Evolutionary conservation across 2,113 vertebrate genomes (phyloP).

Genomic region (Jaculus jaculus): DNA sequence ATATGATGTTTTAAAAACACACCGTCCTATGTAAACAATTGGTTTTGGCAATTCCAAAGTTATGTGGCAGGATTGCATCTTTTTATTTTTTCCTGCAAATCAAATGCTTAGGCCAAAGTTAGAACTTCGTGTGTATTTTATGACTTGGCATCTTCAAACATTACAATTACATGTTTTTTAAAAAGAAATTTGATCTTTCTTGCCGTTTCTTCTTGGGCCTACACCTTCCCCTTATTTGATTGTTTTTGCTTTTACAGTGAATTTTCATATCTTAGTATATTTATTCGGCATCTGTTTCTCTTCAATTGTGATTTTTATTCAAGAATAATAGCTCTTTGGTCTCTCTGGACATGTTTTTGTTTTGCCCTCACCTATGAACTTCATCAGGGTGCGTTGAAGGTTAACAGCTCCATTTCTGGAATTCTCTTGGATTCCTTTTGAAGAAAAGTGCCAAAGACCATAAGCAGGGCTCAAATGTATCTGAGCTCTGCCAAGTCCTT

Average conservation of each 20-base stretch:
- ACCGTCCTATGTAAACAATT: conserved; percentile 41
- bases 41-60: conserved; percentile 46
- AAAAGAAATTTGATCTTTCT: conserved; percentile 49
- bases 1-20: conserved; percentile 16
- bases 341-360: conserved; percentile 43
- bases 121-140: conserved; percentile 42
- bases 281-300: conserved; percentile 62
- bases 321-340: conserved; percentile 54
- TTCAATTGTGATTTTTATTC: conserved; percentile 55
- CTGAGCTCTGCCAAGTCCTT: conserved; percentile 20
- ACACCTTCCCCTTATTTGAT: conserved; percentile 11
- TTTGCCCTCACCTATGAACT: conserved; percentile 47
- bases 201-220: conserved; percentile 35
- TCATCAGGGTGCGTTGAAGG: conserved; percentile 42
- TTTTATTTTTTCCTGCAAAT: background rate
- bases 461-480: conserved; percentile 31
- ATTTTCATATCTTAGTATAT: conserved; percentile 51
- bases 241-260: conserved; percentile 19
- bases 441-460: conserved; percentile 56
- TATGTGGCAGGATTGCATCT: background rate
- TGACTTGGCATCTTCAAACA: conserved; percentile 41
- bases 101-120: conserved; percentile 56
- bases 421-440: conserved; percentile 62
- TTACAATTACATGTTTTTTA: conserved; percentile 16
- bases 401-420: conserved; percentile 68